Conservation (phyloP, 2,113 vertebrate genomes). For the Furnarius figulus region DNA sequence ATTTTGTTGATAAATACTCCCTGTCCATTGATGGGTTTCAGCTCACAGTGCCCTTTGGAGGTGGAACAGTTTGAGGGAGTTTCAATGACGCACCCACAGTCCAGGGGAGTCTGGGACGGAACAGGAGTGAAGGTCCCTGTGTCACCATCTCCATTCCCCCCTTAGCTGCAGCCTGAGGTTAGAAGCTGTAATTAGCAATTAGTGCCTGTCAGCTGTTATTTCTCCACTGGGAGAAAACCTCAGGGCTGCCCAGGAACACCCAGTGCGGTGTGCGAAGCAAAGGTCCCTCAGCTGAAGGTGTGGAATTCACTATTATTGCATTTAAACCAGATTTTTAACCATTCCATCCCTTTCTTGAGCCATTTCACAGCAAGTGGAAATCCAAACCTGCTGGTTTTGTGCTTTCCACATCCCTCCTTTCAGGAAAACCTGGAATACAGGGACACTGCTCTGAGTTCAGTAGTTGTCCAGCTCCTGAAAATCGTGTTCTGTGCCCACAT, state of each 20-base stretch:
- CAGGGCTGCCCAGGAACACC: neutral
- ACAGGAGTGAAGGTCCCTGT: neutral
- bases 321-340: neutral
- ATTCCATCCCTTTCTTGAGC: neutral
- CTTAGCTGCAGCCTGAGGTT: neutral
- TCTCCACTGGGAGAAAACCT: neutral
- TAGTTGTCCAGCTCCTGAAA: neutral
- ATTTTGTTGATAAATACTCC: neutral
- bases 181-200: neutral
- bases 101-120: rapidly evolving
- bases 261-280: neutral
- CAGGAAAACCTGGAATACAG: neutral
- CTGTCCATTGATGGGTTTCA: neutral
- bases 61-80: neutral
- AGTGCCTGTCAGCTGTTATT: neutral
- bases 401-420: neutral
- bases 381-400: neutral
- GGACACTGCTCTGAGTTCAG: neutral
- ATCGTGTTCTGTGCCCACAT: neutral
- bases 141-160: neutral
- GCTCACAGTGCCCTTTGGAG: neutral
- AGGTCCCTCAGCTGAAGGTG: neutral
- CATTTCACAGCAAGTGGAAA: neutral
- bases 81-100: neutral
- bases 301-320: neutral